Evolutionary conservation across 1,140 invertebrate genomes (phyloP), one percentile per base, ranked within the genome.

Genomic region (Bursaphelenchus mucronatus): DNA sequence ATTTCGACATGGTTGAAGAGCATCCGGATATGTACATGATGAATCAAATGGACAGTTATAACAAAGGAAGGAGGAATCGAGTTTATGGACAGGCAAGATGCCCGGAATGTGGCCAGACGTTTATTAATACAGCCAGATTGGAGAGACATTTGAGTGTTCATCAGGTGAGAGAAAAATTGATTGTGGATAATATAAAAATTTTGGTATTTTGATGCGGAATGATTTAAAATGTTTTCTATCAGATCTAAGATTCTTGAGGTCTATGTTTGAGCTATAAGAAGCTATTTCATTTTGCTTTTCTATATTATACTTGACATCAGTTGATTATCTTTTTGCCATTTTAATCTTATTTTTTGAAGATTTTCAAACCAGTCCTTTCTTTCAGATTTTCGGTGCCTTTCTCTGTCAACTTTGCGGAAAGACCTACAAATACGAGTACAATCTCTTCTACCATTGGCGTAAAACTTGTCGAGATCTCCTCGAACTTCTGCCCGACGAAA

Each of bases 361-460:
- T 13, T 55, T 13, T 13, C 17, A 52, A 11, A n/a, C n/a, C n/a
- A n/a, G n/a, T n/a, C n/a, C n/a, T 63, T 63, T 63, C 8, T 43
- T 72, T 63, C 55, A 74, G 67, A 47, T 72, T 15, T 78, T 75
- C 47, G 76, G 76, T 2, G 58, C 71, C 8, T 78, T 75, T 57
- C 55, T 78, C 8, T 78, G 76, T 66, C 76, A 75, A 43, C 49
- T 78, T 6, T 77, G 76, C 58, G 73, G 66, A 15, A 78, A 78
- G 63, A 78, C 73, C 1, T 78, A 79, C 72, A 78, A 78, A 57
- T 78, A 78, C 56, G 75, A 79, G 53, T 76, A 76, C 50, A 76
- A 76, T 68, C 54, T 79, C 8, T 78, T 78, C 70, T 80, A 75
- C 61, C 76, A 78, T 59, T 78, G 76, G 76, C 57, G 76, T 17